Evolutionary conservation across 2,113 vertebrate genomes (phyloP), one percentile per base, ranked within the genome.

Genomic region (Pitta sordida): DNA sequence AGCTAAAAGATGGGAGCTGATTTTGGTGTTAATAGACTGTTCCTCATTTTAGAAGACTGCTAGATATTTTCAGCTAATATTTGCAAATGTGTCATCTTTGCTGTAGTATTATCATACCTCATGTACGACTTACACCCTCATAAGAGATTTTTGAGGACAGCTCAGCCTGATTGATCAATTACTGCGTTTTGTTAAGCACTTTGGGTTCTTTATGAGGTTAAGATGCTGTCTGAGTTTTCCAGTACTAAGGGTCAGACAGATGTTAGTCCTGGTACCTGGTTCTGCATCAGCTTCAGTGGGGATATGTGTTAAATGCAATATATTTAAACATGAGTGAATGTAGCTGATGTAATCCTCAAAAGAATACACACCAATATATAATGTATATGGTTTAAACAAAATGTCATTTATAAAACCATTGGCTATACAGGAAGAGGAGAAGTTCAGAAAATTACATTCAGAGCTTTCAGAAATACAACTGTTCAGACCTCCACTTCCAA

Each of bases 1-100:
- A 85, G 65, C 65, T 76, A 68, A 79, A 67, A 74, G 32, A 82
- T 53, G 37, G 36, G 34, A 91, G 36, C 21, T 89, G 91, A 76
- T 91, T 91, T 78, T 89, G 32, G 67, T 95, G 79, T 85, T 93
- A 91, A 71, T 76, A 89, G 77, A 76, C 89, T 87, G 59, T 43
- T 78, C 89, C 78, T 85, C 6, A 4, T 83, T 94, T 94, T 85
- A 91, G 87, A 89, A 91, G 62, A 30, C 37, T 69, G 62, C 55
- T 79, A 65, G 63, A n/a, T 85, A 77, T 90, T 94, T 95, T 93
- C 75, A 89, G 62, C 49, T 58, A 80, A 30, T 69, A 43, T 79
- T 93, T 91, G 58, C 83, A 91, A 85, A 92, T 51, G 79, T 79
- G 65, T 55, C 37, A 48, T 80, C 39, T 95, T 92, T 76, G 41